These are phyloP conservation scores for Rosalia funebris DNA, from an alignment of 2,888 invertebrate species.

Conservation along the genomic window DNA sequence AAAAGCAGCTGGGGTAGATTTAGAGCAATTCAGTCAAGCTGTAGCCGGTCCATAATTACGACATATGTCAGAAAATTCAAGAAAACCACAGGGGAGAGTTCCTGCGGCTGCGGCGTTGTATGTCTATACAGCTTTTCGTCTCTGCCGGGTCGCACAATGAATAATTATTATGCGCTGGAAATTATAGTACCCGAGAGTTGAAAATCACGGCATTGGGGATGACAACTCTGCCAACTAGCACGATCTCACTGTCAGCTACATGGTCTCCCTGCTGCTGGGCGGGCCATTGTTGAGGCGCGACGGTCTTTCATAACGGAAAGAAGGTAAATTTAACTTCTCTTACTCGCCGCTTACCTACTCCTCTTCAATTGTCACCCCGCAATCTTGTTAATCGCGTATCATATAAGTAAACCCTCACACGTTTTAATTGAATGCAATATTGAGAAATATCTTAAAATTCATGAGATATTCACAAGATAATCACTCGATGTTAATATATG, in stretches of 20 bases:
- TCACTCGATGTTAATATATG: no score
- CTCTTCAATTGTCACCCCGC: no score
- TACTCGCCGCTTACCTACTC: no score
- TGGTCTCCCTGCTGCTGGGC: conserved; percentile 38
- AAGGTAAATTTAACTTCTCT: no score
- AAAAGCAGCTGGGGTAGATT: conserved; percentile 56
- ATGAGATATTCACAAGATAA: no score
- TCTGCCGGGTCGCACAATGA: conserved; percentile 49
- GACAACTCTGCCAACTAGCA: conserved; percentile 47
- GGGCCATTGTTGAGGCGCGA: conserved; percentile 40
- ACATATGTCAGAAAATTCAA: conserved; percentile 61
- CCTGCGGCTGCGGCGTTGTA: conserved; percentile 50
- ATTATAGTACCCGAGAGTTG: conserved; percentile 48
- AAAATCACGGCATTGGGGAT: conserved; percentile 41
- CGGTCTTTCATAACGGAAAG: conserved; percentile 37
- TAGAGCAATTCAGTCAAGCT: conserved; percentile 47
- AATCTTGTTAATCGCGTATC: no score
- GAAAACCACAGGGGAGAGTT: conserved; percentile 61
- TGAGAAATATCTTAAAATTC: no score
- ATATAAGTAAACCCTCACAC: no score
- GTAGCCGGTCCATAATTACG: conserved; percentile 54
- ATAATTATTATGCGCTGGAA: conserved; percentile 57
- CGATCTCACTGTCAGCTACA: conserved; percentile 48
- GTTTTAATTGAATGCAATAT: no score
- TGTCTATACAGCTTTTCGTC: conserved; percentile 46